Evolutionary conservation across 2,888 invertebrate species (phyloP).

Genomic region (Meta bourneti): DNA sequence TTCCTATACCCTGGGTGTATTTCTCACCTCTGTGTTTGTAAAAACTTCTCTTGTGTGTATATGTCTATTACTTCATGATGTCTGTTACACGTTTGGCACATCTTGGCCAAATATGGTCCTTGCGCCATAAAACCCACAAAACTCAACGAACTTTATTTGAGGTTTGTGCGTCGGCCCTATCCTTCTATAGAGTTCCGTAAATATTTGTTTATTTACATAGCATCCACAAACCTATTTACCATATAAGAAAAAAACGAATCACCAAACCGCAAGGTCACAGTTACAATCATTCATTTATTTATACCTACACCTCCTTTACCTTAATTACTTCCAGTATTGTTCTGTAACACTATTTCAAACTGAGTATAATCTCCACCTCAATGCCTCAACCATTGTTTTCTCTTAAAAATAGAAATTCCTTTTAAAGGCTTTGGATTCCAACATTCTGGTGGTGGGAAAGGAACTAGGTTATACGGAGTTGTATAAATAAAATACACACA

Average conservation of each 20-base stretch:
- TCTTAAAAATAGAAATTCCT: not conserved
- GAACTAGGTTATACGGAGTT: constrained; percentile 37
- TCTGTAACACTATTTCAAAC: not conserved
- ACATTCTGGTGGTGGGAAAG: not conserved
- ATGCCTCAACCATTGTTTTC: not conserved
- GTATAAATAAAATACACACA: not conserved
- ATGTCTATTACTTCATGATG: no score
- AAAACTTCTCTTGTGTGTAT: no score
- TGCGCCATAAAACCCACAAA: no score
- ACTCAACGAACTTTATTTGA: no score
- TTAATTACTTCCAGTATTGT: not conserved
- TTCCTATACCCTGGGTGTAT: no score
- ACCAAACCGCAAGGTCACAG: not conserved
- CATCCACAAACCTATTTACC: no score
- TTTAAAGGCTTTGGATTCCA: not conserved
- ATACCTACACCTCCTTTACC: not conserved
- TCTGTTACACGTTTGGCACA: no score
- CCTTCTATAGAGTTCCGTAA: no score
- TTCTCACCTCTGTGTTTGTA: no score
- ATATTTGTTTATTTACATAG: no score
- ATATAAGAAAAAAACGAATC: not conserved
- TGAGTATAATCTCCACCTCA: not conserved
- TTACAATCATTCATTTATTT: not conserved
- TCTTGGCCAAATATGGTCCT: no score
- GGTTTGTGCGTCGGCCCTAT: no score